Conservation (phyloP, 1,140 invertebrate species). For the Diabrotica undecimpunctata region DNA sequence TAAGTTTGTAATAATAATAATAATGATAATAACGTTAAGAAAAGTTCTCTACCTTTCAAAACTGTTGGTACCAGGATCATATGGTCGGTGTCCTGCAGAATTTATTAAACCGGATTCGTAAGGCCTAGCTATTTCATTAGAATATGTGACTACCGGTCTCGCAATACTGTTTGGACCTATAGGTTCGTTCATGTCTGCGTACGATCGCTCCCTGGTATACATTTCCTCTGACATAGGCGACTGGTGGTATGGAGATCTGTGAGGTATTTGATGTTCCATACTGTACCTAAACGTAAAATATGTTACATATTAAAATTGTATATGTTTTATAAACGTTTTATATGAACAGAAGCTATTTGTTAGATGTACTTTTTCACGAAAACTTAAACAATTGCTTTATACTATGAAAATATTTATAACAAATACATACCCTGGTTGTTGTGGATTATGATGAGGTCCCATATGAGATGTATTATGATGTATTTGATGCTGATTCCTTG, state of each 20-base stretch:
- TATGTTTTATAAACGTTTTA: no score
- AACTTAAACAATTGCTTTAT: no score
- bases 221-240: constrained; percentile 54
- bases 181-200: constrained; percentile 51
- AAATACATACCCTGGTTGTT: constrained; percentile 24
- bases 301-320: no score
- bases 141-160: constrained; percentile 60
- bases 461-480: constrained; percentile 39
- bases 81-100: constrained; percentile 57
- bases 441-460: constrained; percentile 45
- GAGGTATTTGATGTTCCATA: constrained; percentile 56
- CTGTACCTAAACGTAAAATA: constrained; percentile 46
- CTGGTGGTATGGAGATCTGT: constrained; percentile 63
- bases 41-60: constrained; percentile 57
- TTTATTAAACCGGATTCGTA: constrained; percentile 48
- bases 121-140: constrained; percentile 53
- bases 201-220: constrained; percentile 52
- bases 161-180: constrained; percentile 49
- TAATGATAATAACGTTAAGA: no score
- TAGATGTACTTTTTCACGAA: neutral
- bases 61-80: constrained; percentile 57
- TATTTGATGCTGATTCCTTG: constrained; percentile 47
- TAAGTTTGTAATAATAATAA: no score
- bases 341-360: neutral
- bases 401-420: no score